Evolutionary conservation across 53 echinoderm and acorn worm genomes (phyloP).

Genomic region (Patiria pectinifera): DNA sequence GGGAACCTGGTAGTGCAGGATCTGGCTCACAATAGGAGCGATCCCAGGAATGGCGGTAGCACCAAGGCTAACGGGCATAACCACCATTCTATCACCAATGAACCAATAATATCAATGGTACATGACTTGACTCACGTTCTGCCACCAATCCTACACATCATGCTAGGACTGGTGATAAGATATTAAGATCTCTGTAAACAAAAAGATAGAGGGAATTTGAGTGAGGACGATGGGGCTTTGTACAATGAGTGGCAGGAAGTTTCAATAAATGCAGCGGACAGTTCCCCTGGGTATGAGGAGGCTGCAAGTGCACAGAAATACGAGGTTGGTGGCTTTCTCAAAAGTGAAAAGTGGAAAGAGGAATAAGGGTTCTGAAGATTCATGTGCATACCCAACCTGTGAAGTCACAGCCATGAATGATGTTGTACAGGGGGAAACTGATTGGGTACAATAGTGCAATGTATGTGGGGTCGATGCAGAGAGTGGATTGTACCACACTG

Average conservation of each 20-base stretch:
- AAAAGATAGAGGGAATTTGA: too few species aligned
- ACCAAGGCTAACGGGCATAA: not conserved
- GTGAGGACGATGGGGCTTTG: too few species aligned
- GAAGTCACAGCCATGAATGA: conserved; percentile 12
- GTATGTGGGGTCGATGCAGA: too few species aligned
- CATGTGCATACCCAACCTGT: not conserved
- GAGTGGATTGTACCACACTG: conserved; percentile 56
- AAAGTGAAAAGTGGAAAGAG: too few species aligned
- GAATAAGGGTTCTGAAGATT: too few species aligned
- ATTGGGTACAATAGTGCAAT: conserved; percentile 44
- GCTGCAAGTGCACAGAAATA: too few species aligned
- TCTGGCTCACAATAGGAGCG: not conserved
- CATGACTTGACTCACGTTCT: not conserved
- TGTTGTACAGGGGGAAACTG: conserved; percentile 15
- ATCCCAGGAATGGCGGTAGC: not conserved
- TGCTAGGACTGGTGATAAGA: conserved; percentile 51
- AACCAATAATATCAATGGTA: not conserved
- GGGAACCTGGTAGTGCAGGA: too few species aligned
- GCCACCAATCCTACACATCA: conserved; percentile 27
- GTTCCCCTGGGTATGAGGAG: not conserved
- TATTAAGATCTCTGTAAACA: not conserved
- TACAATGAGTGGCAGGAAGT: not conserved
- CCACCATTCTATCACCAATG: not conserved
- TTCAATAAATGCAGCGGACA: not conserved
- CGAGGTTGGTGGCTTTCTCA: too few species aligned